Evolutionary conservation across 2,113 vertebrate species (phyloP).

Genomic region (Tachysurus vachellii): DNA sequence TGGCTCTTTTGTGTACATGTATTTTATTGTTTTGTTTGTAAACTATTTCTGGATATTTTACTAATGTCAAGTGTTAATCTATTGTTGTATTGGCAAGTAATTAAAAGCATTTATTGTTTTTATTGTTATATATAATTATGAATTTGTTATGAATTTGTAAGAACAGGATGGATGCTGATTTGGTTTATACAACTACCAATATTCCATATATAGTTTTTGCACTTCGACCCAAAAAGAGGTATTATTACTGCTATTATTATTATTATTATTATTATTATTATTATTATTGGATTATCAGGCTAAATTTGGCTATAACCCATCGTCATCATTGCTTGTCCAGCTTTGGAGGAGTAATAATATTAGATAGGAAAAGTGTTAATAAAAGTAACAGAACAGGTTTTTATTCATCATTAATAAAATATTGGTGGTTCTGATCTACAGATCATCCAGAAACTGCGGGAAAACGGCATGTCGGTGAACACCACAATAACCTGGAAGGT

Average conservation of each 20-base stretch:
- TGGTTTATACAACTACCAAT: not conserved
- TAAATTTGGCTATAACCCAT: not conserved
- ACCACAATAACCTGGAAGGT: not conserved
- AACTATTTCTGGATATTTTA: not conserved
- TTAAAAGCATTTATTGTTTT: not conserved
- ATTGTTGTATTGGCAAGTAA: not conserved
- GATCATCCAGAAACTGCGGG: slow-evolving; percentile 22
- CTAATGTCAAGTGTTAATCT: not conserved
- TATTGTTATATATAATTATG: too few relatives aligned
- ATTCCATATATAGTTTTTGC: not conserved
- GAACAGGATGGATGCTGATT: not conserved
- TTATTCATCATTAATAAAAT: not conserved
- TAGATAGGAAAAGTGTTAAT: not conserved
- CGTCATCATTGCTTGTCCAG: not conserved
- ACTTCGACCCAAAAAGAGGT: not conserved
- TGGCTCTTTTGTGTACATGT: not conserved
- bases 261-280: not conserved
- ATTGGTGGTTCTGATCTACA: slow-evolving; percentile 6
- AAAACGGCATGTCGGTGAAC: not conserved
- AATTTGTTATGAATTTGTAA: not conserved
- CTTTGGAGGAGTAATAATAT: not conserved
- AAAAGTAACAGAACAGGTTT: not conserved
- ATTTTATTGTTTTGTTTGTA: not conserved
- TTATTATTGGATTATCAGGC: not conserved
- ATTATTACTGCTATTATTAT: not conserved